Conservation (phyloP, 2,888 invertebrate genomes). For the Epiblema foenella region DNA sequence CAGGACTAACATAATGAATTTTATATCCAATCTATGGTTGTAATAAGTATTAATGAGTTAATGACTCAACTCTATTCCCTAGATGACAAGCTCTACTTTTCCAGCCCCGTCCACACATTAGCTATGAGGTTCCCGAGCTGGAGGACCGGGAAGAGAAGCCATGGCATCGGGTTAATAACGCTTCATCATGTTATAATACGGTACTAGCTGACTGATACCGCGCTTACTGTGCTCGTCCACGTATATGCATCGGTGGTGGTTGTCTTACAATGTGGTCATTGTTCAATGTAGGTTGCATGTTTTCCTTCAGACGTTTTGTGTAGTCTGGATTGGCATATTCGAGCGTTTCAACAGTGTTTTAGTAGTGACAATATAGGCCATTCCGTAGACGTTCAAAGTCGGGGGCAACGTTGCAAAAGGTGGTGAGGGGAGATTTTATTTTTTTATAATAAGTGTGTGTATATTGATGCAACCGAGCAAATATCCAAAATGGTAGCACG, state of each 20-base stretch:
- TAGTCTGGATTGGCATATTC: too few species aligned
- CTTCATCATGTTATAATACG: slow-evolving; percentile 30
- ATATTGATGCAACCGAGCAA: too few species aligned
- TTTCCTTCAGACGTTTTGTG: neutral
- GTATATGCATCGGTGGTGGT: slow-evolving; percentile 8
- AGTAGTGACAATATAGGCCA: too few species aligned
- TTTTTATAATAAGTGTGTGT: too few species aligned
- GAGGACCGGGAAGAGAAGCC: slow-evolving; percentile 62
- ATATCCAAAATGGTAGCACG: too few species aligned
- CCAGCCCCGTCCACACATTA: slow-evolving; percentile 46
- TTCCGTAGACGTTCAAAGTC: too few species aligned
- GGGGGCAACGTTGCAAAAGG: too few species aligned
- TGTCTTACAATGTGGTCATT: neutral
- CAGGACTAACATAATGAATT: neutral
- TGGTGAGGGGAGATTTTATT: too few species aligned
- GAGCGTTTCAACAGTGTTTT: too few species aligned
- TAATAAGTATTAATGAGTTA: neutral
- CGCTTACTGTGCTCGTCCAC: neutral
- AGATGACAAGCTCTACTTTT: slow-evolving; percentile 26
- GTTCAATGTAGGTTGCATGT: neutral
- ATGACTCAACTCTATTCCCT: neutral
- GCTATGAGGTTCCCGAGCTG: slow-evolving; percentile 49
- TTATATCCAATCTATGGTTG: neutral
- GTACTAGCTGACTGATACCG: slow-evolving; percentile 38
- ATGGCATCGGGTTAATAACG: slow-evolving; percentile 70